A percentile compares a stretch with the other conserved stretches of the same genome.
phyloP scores from a whole-genome alignment of 2,113 vertebrate species.

The Cromileptes altivelis region DNA sequence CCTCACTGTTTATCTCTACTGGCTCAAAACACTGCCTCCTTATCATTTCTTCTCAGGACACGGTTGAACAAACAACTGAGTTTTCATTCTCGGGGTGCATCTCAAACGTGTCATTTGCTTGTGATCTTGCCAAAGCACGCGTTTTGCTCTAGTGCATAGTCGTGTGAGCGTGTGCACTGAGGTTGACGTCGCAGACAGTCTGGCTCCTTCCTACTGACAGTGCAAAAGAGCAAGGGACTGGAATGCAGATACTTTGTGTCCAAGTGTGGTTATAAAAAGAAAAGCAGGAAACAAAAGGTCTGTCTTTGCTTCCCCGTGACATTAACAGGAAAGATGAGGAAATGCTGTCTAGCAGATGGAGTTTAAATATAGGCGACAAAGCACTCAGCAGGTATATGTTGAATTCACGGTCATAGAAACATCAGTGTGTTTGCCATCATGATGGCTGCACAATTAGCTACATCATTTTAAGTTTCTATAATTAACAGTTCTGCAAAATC shows the following conservation, averaged over 20 bases:
- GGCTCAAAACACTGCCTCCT: not conserved
- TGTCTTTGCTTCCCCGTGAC: conserved; percentile 40
- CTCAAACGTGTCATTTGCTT: conserved; percentile 46
- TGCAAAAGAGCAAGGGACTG: conserved; percentile 61
- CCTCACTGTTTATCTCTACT: not conserved
- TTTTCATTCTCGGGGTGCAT: conserved; percentile 32
- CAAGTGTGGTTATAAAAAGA: conserved; percentile 72
- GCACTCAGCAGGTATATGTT: not conserved
- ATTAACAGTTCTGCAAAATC: not conserved
- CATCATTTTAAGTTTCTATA: conserved; percentile 3
- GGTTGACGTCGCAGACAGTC: conserved; percentile 61
- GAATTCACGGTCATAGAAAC: not conserved
- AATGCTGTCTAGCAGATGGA: conserved; percentile 16
- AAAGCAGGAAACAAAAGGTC: conserved; percentile 66
- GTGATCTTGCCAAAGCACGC: conserved; percentile 23
- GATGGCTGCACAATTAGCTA: not conserved
- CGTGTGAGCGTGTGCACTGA: conserved; percentile 29
- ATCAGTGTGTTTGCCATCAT: not conserved
- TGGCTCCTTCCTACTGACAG: conserved; percentile 75
- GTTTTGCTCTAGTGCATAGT: conserved; percentile 7
- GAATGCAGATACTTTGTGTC: conserved; percentile 60
- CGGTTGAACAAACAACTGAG: conserved; percentile 18
- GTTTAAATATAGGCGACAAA: conserved; percentile 31
- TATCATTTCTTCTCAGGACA: conserved; percentile 5
- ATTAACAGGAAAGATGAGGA: conserved; percentile 65